Conservation (phyloP, 2,888 invertebrate genomes). For the Iphiclides podalirius region DNA sequence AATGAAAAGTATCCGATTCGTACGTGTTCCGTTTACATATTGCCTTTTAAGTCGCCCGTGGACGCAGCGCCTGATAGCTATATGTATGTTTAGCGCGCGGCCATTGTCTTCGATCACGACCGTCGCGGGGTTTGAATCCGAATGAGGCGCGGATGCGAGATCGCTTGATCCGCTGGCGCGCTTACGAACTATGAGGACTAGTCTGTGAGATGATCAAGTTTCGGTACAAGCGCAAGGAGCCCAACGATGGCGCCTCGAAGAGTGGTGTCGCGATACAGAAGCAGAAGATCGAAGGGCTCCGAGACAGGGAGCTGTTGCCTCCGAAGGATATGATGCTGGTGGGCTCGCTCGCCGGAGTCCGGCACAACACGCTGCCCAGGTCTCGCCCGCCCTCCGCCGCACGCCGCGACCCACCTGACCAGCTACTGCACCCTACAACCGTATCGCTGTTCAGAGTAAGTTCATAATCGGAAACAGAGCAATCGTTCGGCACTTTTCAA, state of each 20-base stretch:
- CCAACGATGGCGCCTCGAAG: constrained; percentile 45
- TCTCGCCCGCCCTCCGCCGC: constrained; percentile 55
- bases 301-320: constrained; percentile 66
- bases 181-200: constrained; percentile 57
- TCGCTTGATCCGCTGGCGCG: constrained; percentile 41
- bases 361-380: constrained; percentile 70
- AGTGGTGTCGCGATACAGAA: constrained; percentile 64
- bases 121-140: constrained; percentile 51
- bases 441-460: constrained; percentile 71
- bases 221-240: constrained; percentile 83
- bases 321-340: constrained; percentile 67
- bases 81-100: constrained; percentile 61
- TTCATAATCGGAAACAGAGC: constrained; percentile 34
- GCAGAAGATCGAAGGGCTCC: constrained; percentile 70
- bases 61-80: constrained; percentile 39
- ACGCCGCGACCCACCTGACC: constrained; percentile 46
- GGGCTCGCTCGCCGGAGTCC: constrained; percentile 61
- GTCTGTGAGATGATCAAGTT: constrained; percentile 81
- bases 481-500: too few species aligned
- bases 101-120: constrained; percentile 58
- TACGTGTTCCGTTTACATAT: constrained; percentile 72
- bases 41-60: constrained; percentile 58
- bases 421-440: constrained; percentile 59
- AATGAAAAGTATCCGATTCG: constrained; percentile 55
- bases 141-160: constrained; percentile 36